Conservation (phyloP, 2,797 vertebrate species). For the Triplophysa yarkandensis region DNA sequence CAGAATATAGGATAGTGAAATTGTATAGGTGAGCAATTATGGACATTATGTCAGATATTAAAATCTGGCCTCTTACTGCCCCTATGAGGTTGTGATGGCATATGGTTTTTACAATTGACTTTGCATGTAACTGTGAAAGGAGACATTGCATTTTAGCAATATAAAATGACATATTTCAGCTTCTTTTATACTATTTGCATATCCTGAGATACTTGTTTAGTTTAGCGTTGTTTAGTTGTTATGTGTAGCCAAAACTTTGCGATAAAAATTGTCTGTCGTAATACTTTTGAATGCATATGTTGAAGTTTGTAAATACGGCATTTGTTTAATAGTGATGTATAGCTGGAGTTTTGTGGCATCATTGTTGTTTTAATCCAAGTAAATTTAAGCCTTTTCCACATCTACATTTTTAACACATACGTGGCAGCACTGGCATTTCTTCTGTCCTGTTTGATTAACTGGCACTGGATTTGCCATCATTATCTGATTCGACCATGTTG, state of each 20-base stretch:
- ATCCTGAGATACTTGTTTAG: neutral
- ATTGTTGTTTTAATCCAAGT: too few species aligned
- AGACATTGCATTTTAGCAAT: neutral
- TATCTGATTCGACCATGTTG: neutral
- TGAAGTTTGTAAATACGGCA: too few species aligned
- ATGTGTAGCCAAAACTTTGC: neutral
- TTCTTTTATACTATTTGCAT: neutral
- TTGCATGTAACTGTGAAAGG: neutral
- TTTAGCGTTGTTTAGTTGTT: neutral
- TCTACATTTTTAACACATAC: neutral
- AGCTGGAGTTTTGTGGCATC: too few species aligned
- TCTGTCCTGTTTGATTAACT: neutral
- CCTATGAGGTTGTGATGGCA: constrained; percentile 31
- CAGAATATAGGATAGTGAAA: neutral
- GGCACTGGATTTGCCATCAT: neutral
- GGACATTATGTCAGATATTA: neutral
- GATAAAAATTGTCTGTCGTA: neutral
- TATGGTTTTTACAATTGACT: neutral
- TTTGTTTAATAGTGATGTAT: too few species aligned
- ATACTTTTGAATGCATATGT: neutral
- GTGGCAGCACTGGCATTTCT: neutral
- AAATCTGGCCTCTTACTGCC: constrained; percentile 42
- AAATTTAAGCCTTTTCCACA: too few species aligned
- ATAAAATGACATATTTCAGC: neutral
- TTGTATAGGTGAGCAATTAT: neutral